A percentile compares a stretch with the other conserved stretches of the same genome.
phyloP scores from a whole-genome alignment of 2,797 vertebrate species.

The Spondyliosoma cantharus region DNA sequence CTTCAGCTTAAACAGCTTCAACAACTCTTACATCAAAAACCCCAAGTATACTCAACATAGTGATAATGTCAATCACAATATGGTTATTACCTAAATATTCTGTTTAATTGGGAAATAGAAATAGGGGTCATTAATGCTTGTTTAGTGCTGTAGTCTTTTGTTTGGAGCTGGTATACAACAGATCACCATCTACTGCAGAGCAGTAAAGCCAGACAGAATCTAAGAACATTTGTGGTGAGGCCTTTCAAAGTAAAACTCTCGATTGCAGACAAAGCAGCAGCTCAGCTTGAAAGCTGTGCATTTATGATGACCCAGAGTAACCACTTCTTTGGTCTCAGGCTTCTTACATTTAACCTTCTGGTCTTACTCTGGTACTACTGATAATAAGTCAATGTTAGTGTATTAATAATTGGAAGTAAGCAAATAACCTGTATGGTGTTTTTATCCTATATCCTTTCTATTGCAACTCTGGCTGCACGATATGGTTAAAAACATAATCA shows the following conservation, averaged over 20 bases:
- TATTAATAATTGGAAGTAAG: neutral
- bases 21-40: neutral
- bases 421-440: neutral
- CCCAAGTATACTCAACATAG: neutral
- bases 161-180: constrained; percentile 59
- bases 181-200: constrained; percentile 38
- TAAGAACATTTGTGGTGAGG: neutral
- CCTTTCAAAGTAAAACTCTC: constrained; percentile 64
- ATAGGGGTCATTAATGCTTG: neutral
- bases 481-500: too few relatives aligned
- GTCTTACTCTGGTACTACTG: neutral
- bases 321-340: neutral
- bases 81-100: neutral
- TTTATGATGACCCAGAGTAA: neutral
- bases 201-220: neutral
- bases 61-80: neutral
- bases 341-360: neutral
- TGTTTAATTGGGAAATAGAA: constrained; percentile 12
- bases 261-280: neutral
- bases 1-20: neutral
- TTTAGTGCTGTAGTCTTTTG: constrained; percentile 62
- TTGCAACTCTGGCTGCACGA: too few relatives aligned
- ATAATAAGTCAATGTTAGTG: too few relatives aligned
- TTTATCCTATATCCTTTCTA: neutral
- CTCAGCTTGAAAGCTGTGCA: neutral